Evolutionary conservation across 1,140 invertebrate genomes (phyloP).

Genomic region (Branchinecta lindahli): DNA sequence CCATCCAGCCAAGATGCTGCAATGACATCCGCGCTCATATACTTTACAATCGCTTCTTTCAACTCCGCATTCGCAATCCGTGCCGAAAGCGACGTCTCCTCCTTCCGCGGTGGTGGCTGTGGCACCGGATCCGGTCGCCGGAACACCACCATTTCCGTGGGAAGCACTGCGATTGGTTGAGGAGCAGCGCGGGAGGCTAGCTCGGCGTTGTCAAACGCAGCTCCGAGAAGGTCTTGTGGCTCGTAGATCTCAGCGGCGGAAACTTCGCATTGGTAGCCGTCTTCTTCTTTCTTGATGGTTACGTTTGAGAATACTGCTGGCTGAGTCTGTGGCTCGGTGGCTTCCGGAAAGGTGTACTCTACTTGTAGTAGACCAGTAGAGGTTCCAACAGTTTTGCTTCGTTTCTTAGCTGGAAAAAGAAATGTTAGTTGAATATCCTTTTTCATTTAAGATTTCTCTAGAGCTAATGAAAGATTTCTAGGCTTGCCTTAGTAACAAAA

Average conservation of each 20-base stretch:
- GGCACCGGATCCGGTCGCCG: background rate
- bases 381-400: too few relatives aligned
- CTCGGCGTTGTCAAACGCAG: constrained; percentile 2
- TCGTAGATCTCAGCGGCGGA: background rate
- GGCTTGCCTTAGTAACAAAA: too few relatives aligned
- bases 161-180: background rate
- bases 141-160: background rate
- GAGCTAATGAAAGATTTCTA: too few relatives aligned
- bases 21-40: background rate
- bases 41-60: background rate
- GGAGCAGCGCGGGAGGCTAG: background rate
- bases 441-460: too few relatives aligned
- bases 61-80: background rate
- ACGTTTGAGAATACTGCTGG: background rate
- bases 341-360: too few relatives aligned
- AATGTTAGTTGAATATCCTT: too few relatives aligned
- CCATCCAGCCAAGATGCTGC: background rate
- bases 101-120: background rate
- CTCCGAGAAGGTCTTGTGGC: background rate
- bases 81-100: background rate
- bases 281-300: background rate
- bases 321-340: too few relatives aligned
- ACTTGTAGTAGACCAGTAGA: too few relatives aligned
- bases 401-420: too few relatives aligned
- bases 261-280: background rate